Evolutionary conservation across 2,888 invertebrate species (phyloP).

Genomic region (Nomada ferruginata): DNA sequence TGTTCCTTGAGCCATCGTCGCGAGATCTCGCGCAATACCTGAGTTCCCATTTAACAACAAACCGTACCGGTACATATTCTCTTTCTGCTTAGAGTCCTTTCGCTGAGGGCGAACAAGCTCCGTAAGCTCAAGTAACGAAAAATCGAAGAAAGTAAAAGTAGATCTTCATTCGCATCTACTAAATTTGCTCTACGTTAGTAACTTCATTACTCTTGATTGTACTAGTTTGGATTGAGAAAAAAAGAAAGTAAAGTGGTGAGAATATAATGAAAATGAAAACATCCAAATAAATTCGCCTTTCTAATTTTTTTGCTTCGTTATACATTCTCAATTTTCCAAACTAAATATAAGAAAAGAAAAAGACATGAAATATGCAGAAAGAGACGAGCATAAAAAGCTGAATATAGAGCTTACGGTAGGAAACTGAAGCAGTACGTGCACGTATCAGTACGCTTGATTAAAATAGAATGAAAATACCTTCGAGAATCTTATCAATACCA

Average conservation of each 20-base stretch:
- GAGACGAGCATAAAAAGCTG: conserved; percentile 40
- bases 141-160: conserved; percentile 37
- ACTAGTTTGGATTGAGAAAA: conserved; percentile 8
- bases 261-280: conserved; percentile 12
- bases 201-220: conserved; percentile 11
- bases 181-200: conserved; percentile 16
- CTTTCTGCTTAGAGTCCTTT: conserved; percentile 59
- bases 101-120: conserved; percentile 57
- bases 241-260: conserved; percentile 11
- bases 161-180: conserved; percentile 6
- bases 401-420: conserved; percentile 58
- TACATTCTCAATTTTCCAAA: conserved; percentile 15
- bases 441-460: conserved; percentile 83
- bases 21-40: conserved; percentile 84
- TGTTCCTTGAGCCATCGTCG: conserved; percentile 82
- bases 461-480: conserved; percentile 84
- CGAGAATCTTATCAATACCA: conserved; percentile 86
- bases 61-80: conserved; percentile 71
- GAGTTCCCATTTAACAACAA: conserved; percentile 79
- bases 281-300: conserved; percentile 20
- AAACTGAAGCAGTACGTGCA: conserved; percentile 65
- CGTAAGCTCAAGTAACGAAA: conserved; percentile 57
- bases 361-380: conserved; percentile 33
- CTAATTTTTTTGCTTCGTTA: neutral
- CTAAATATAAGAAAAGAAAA: conserved; percentile 3